Conservation (phyloP, 1,140 invertebrate species). For the Homarus americanus region DNA sequence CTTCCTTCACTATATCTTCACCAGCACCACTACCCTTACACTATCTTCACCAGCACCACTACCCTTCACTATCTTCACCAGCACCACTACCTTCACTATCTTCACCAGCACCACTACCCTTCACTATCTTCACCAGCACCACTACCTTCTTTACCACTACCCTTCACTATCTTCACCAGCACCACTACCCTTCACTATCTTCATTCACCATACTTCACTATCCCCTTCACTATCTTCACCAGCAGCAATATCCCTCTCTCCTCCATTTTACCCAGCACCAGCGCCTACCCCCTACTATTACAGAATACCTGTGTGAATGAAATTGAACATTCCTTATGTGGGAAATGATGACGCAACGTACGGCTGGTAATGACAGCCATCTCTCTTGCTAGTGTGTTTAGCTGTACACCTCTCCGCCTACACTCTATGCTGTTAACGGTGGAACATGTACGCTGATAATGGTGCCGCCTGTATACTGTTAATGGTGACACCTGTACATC, state of each 20-base stretch:
- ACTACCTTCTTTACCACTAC: background rate
- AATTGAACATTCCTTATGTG: background rate
- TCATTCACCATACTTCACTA: no score
- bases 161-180: background rate
- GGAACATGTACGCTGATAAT: no score
- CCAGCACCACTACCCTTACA: no score
- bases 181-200: background rate
- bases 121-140: background rate
- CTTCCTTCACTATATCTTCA: background rate
- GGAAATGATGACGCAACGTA: background rate
- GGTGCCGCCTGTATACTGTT: no score
- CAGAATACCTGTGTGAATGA: background rate
- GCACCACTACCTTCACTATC: no score
- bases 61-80: background rate
- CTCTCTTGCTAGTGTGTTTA: background rate
- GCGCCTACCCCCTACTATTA: background rate
- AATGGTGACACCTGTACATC: no score
- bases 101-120: no score
- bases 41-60: background rate
- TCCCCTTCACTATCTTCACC: no score
- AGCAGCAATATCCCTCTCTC: no score
- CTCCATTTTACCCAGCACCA: background rate
- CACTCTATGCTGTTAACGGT: no score
- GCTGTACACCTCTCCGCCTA: no score
- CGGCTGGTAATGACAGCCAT: background rate